These are phyloP conservation scores for Apeltes quadracus DNA, from an alignment of 2,113 vertebrate species.

Conservation along the genomic window DNA sequence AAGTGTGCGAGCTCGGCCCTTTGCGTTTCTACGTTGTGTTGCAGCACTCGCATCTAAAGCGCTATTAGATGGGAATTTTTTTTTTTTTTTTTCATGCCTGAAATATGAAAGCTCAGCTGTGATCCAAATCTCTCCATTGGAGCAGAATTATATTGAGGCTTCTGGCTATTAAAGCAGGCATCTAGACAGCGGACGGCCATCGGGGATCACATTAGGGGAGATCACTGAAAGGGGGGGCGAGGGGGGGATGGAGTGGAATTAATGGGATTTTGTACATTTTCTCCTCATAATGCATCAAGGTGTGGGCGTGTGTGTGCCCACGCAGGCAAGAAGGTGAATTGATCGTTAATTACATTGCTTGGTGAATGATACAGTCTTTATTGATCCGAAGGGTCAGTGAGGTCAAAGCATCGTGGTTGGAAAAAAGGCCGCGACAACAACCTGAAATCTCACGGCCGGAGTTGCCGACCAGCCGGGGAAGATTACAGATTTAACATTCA, in stretches of 20 bases:
- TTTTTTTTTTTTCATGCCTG: constrained; percentile 20
- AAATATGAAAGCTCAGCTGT: constrained; percentile 34
- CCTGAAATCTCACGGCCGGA: constrained; percentile 9
- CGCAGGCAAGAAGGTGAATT: constrained; percentile 32
- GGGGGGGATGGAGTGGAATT: constrained; percentile 52
- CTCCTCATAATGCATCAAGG: constrained; percentile 52
- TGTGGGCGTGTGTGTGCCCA: constrained; percentile 13
- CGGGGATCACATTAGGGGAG: constrained; percentile 68
- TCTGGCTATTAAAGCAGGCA: constrained; percentile 46
- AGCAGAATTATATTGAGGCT: constrained; percentile 47
- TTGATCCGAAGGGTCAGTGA: constrained; percentile 43
- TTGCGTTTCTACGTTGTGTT: constrained; percentile 2
- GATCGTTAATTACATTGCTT: constrained; percentile 57
- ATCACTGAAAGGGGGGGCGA: constrained; percentile 40
- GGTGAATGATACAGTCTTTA: constrained; percentile 38
- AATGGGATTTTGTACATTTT: constrained; percentile 55
- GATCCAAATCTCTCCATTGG: constrained; percentile 9
- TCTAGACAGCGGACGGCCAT: constrained; percentile 46
- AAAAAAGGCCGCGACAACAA: constrained; percentile 20
- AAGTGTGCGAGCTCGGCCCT: background rate
- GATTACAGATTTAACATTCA: background rate
- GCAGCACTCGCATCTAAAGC: constrained; percentile 4
- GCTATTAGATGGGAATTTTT: constrained; percentile 22
- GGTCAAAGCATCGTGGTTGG: background rate
- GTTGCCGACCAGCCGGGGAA: background rate